Evolutionary conservation across 2,797 vertebrate genomes (phyloP).

Genomic region (Cephalopachus bancanus): DNA sequence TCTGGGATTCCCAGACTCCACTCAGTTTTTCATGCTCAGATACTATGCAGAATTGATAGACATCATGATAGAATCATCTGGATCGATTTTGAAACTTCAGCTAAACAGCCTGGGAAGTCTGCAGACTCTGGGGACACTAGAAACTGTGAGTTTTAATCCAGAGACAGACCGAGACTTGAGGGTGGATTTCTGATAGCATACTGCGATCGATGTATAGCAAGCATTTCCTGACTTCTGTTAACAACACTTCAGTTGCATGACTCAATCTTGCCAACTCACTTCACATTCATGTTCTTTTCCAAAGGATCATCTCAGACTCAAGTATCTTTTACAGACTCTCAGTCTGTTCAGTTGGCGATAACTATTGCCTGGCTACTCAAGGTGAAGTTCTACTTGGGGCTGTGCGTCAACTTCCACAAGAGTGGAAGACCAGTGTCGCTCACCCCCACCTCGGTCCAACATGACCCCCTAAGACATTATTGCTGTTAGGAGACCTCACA

Average conservation of each 20-base stretch:
- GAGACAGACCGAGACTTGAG: not conserved
- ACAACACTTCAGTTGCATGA: not conserved
- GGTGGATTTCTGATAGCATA: not conserved
- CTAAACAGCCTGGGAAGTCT: not conserved
- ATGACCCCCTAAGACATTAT: rapidly evolving
- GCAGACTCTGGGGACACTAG: not conserved
- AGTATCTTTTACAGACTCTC: constrained; percentile 29
- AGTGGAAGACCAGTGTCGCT: rapidly evolving
- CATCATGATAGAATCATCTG: not conserved
- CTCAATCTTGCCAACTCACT: not conserved
- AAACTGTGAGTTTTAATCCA: not conserved
- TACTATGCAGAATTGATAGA: not conserved
- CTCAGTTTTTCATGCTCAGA: not conserved
- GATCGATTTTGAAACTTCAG: not conserved
- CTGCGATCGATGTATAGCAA: rapidly evolving
- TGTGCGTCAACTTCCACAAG: not conserved
- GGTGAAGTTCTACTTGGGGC: not conserved
- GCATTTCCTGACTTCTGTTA: not conserved
- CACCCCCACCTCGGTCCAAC: rapidly evolving
- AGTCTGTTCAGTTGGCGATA: not conserved
- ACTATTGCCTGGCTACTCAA: not conserved
- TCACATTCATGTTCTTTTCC: not conserved
- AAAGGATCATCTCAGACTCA: not conserved
- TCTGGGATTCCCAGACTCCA: not conserved
- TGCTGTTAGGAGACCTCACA: rapidly evolving